Conservation (phyloP, 2,797 vertebrate species). For the Scomberomorus guttatus region DNA sequence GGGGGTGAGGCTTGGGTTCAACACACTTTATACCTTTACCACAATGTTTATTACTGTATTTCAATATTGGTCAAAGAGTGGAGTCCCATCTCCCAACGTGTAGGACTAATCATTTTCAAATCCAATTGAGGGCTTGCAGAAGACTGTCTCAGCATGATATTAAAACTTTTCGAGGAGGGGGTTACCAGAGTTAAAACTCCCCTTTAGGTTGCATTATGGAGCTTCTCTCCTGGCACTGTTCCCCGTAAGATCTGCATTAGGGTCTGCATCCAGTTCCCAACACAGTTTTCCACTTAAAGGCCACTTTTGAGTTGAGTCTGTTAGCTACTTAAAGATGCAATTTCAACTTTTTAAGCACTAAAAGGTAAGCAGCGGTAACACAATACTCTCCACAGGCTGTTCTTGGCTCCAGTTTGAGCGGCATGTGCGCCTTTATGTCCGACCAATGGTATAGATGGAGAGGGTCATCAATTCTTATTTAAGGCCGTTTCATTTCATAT, state of each 20-base stretch:
- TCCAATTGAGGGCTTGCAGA: conserved; percentile 24
- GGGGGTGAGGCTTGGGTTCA: conserved; percentile 51
- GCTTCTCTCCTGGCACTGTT: conserved; percentile 50
- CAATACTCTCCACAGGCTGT: conserved; percentile 76
- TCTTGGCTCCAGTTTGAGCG: conserved; percentile 55
- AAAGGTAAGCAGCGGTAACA: conserved; percentile 72
- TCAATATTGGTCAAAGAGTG: conserved; percentile 40
- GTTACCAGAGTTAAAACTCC: conserved; percentile 14
- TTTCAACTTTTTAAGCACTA: conserved; percentile 69
- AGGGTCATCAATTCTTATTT: conserved; percentile 82
- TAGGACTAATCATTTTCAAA: conserved; percentile 7
- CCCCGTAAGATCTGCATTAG: conserved; percentile 68
- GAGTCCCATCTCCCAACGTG: conserved; percentile 17
- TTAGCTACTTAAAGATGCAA: conserved; percentile 66
- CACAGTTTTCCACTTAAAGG: conserved; percentile 69
- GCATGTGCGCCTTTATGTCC: conserved; percentile 48
- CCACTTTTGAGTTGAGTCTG: conserved; percentile 50
- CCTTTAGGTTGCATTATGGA: conserved; percentile 25
- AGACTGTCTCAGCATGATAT: neutral
- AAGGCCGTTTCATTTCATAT: conserved; percentile 75
- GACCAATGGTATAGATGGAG: conserved; percentile 59
- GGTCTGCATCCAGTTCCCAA: conserved; percentile 51
- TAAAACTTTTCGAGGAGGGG: neutral
- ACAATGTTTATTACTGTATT: conserved; percentile 60
- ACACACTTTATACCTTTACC: conserved; percentile 46